Conservation (phyloP, 2,888 invertebrate species). For the Epirrita christyi region DNA sequence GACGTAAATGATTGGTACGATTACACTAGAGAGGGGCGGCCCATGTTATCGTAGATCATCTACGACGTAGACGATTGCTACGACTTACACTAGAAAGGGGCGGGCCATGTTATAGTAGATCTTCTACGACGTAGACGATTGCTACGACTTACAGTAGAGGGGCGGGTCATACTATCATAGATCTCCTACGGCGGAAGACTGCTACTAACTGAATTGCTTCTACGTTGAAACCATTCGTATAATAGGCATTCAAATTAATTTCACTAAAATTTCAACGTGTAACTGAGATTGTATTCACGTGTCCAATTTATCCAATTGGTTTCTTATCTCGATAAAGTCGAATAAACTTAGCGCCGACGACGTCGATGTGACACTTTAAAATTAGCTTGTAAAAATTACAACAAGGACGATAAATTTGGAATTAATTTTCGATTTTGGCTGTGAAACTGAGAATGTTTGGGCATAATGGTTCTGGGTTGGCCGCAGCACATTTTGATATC, state of each 20-base stretch:
- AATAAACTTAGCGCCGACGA: conserved; percentile 37
- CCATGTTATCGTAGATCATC: neutral
- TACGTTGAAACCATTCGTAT: too few relatives aligned
- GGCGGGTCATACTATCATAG: too few relatives aligned
- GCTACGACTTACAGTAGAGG: neutral
- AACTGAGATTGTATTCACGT: conserved; percentile 39
- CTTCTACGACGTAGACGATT: neutral
- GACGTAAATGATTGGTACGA: neutral
- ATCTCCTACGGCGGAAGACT: too few relatives aligned
- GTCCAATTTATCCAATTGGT: conserved; percentile 43
- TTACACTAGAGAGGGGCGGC: neutral
- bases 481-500: too few relatives aligned
- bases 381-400: conserved; percentile 30
- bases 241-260: too few relatives aligned
- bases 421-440: too few relatives aligned
- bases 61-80: neutral
- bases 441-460: too few relatives aligned
- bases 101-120: neutral
- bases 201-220: too few relatives aligned
- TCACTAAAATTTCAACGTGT: too few relatives aligned
- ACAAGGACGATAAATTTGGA: too few relatives aligned
- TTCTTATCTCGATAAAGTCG: conserved; percentile 40
- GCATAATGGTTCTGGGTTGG: too few relatives aligned
- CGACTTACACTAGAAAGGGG: neutral
- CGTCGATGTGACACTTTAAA: conserved; percentile 36